A percentile compares a stretch with the other conserved stretches of the same genome.
phyloP scores from a whole-genome alignment of 1,140 invertebrate species.

The Magallana ariakensis region DNA sequence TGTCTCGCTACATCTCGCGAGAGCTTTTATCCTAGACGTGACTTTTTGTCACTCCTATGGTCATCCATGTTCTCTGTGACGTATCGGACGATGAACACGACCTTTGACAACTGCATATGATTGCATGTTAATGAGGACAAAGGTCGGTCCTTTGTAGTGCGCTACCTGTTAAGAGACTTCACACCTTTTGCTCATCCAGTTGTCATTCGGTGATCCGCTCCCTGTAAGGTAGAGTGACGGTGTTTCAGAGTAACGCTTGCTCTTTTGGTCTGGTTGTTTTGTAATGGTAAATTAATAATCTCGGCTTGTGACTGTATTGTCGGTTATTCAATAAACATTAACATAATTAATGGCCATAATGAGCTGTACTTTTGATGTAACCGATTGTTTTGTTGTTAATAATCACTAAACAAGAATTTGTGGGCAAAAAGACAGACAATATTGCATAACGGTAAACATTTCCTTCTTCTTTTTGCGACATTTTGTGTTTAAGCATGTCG shows the following conservation, averaged over 20 bases:
- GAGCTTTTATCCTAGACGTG: conserved; percentile 37
- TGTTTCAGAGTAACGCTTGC: neutral
- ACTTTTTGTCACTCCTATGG: conserved; percentile 32
- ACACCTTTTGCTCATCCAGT: conserved; percentile 21
- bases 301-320: neutral
- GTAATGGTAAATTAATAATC: conserved; percentile 10
- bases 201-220: neutral
- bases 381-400: neutral
- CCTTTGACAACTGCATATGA: conserved; percentile 38
- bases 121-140: conserved; percentile 23
- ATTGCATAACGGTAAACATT: conserved; percentile 20
- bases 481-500: neutral
- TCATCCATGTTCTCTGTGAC: conserved; percentile 7
- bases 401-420: conserved; percentile 31
- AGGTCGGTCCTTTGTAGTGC: conserved; percentile 13
- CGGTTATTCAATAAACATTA: conserved; percentile 32
- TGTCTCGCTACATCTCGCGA: conserved; percentile 32
- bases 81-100: neutral
- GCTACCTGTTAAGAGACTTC: neutral
- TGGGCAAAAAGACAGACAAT: conserved; percentile 10
- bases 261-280: neutral
- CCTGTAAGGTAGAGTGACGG: conserved; percentile 5
- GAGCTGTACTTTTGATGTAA: neutral
- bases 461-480: neutral
- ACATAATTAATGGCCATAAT: conserved; percentile 32